phyloP scores from a whole-genome alignment of 2,113 vertebrate species.

The Nymphicus hollandicus region DNA sequence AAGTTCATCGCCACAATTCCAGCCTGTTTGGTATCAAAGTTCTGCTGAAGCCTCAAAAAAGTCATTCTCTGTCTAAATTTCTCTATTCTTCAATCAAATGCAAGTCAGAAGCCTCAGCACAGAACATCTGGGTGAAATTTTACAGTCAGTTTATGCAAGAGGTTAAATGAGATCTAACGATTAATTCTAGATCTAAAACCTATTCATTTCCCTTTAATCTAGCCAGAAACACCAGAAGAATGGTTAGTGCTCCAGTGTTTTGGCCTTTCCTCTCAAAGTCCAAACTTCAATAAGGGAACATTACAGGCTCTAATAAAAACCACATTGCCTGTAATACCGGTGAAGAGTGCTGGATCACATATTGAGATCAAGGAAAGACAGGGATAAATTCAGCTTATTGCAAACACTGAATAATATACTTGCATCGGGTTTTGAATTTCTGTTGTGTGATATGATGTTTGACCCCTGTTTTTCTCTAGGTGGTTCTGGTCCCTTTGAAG shows the following conservation, averaged over 20 bases:
- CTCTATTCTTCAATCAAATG: constrained; percentile 3
- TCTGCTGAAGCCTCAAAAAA: neutral
- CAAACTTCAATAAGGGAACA: constrained; percentile 7
- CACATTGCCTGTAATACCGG: neutral
- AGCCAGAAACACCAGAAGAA: neutral
- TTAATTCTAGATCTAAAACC: constrained; percentile 31
- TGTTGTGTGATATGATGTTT: neutral
- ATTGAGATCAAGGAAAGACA: neutral
- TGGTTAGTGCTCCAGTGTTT: neutral
- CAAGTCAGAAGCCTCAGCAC: neutral
- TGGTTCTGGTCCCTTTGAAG: neutral
- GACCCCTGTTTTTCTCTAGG: neutral
- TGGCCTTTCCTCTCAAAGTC: neutral
- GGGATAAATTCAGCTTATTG: neutral
- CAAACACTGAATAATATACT: neutral
- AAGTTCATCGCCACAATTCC: neutral
- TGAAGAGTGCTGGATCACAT: neutral
- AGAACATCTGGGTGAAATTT: neutral
- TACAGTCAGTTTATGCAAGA: constrained; percentile 8
- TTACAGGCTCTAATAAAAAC: constrained; percentile 1
- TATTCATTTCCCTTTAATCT: neutral
- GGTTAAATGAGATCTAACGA: neutral
- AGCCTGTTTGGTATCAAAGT: constrained; percentile 8
- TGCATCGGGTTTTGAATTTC: neutral
- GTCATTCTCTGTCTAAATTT: neutral